These are phyloP conservation scores for Thamnophis sirtalis DNA, from an alignment of 2,113 vertebrate genomes.

Conservation along the genomic window DNA sequence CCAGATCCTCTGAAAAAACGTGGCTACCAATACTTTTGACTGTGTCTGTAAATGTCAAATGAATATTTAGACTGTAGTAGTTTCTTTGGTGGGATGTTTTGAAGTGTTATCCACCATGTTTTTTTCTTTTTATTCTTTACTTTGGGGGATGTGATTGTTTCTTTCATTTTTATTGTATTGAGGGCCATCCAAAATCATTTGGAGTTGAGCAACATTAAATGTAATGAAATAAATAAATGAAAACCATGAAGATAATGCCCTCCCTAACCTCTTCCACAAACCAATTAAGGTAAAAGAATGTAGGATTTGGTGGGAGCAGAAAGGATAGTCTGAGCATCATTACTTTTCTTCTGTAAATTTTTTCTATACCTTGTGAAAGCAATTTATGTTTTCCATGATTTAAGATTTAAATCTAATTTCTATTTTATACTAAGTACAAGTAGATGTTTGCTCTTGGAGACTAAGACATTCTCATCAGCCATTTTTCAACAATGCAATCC, in stretches of 20 bases:
- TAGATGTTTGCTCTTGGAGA: not conserved
- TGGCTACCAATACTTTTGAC: not conserved
- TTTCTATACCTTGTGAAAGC: not conserved
- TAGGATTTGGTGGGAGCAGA: not conserved
- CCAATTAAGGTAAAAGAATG: not conserved
- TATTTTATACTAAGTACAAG: not conserved
- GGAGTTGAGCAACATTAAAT: not conserved
- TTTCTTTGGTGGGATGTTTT: not conserved
- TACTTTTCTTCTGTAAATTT: not conserved
- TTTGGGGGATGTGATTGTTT: not conserved
- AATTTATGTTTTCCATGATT: not conserved
- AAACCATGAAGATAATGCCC: not conserved
- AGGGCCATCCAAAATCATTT: not conserved
- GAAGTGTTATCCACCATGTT: not conserved
- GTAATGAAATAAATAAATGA: not conserved
- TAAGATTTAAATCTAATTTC: not conserved
- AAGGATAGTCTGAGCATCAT: not conserved
- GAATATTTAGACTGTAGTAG: not conserved
- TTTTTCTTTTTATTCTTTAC: not conserved
- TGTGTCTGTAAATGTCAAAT: not conserved
- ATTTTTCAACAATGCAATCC: not conserved
- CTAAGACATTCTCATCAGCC: not conserved
- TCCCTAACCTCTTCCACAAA: too few species aligned
- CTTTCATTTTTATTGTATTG: not conserved
- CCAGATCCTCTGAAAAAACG: not conserved